These are phyloP conservation scores for Clivina fossor DNA, from an alignment of 2,888 invertebrate genomes.

Conservation along the genomic window DNA sequence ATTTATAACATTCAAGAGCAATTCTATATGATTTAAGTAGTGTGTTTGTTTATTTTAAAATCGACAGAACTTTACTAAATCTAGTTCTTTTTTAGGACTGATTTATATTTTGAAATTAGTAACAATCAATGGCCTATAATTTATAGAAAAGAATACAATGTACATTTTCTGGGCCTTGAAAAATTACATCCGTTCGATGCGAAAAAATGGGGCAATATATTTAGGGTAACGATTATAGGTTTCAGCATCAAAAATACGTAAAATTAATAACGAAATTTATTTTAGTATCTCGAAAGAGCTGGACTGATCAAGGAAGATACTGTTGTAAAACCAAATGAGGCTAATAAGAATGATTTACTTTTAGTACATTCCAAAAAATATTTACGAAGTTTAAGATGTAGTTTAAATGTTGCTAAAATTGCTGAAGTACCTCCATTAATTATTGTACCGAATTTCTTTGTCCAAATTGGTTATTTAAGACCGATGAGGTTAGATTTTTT, in stretches of 20 bases:
- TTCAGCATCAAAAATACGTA: background rate
- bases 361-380: slow-evolving; percentile 76
- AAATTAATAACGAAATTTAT: slow-evolving; percentile 17
- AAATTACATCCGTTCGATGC: slow-evolving; percentile 87
- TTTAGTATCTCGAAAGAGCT: slow-evolving; percentile 62
- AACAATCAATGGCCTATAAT: slow-evolving; percentile 75
- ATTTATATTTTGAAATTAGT: slow-evolving; percentile 58
- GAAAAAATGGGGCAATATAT: slow-evolving; percentile 80
- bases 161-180: slow-evolving; percentile 78
- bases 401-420: slow-evolving; percentile 75
- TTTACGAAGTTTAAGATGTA: slow-evolving; percentile 76
- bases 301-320: slow-evolving; percentile 63
- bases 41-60: background rate
- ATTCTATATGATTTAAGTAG: background rate
- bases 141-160: slow-evolving; percentile 77
- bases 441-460: slow-evolving; percentile 73
- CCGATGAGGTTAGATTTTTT: slow-evolving; percentile 67
- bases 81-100: slow-evolving; percentile 37
- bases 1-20: background rate
- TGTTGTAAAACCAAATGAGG: slow-evolving; percentile 71
- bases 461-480: slow-evolving; percentile 73
- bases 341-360: slow-evolving; percentile 69
- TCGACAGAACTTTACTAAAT: too few species aligned
- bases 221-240: slow-evolving; percentile 57
- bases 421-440: slow-evolving; percentile 76